Evolutionary conservation across 2,797 vertebrate genomes (phyloP).

Genomic region (Gouania willdenowi): DNA sequence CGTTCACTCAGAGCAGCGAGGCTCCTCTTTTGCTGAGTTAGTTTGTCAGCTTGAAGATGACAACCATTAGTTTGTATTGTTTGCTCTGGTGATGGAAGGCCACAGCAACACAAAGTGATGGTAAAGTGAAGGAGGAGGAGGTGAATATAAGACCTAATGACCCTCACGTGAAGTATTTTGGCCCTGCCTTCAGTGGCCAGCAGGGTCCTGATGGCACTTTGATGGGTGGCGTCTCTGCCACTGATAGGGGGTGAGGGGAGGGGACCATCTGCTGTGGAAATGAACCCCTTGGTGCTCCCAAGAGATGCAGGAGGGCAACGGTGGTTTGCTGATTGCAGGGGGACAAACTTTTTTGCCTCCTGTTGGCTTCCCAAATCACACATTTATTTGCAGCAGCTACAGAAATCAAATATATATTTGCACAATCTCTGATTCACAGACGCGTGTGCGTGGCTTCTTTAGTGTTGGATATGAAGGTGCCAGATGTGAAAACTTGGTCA

Average conservation of each 20-base stretch:
- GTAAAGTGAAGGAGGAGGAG: slow-evolving; percentile 20
- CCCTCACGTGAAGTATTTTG: slow-evolving; percentile 42
- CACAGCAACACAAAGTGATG: slow-evolving; percentile 9
- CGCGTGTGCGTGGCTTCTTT: no score
- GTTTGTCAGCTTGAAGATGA: slow-evolving; percentile 23
- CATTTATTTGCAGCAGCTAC: not conserved
- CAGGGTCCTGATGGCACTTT: slow-evolving; percentile 62
- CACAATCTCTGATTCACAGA: no score
- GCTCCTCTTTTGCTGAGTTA: slow-evolving; percentile 17
- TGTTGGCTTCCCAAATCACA: slow-evolving; percentile 2
- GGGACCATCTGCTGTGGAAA: slow-evolving; percentile 63
- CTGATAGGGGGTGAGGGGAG: slow-evolving; percentile 23
- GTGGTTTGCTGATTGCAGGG: slow-evolving; percentile 15
- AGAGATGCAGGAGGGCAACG: slow-evolving; percentile 29
- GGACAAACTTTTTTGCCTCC: slow-evolving; percentile 10
- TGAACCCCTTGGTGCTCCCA: slow-evolving; percentile 13
- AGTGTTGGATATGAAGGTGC: no score
- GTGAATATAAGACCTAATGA: slow-evolving; percentile 22
- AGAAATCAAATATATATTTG: no score
- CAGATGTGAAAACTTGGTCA: no score
- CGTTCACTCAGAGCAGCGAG: slow-evolving; percentile 24
- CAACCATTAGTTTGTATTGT: slow-evolving; percentile 7
- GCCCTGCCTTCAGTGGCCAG: slow-evolving; percentile 46
- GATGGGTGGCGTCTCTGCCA: slow-evolving; percentile 57
- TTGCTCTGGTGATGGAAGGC: slow-evolving; percentile 7